Base-by-base conservation (phyloP, 2,797 vertebrate species). In the Macrochelys suwanniensis region DNA sequence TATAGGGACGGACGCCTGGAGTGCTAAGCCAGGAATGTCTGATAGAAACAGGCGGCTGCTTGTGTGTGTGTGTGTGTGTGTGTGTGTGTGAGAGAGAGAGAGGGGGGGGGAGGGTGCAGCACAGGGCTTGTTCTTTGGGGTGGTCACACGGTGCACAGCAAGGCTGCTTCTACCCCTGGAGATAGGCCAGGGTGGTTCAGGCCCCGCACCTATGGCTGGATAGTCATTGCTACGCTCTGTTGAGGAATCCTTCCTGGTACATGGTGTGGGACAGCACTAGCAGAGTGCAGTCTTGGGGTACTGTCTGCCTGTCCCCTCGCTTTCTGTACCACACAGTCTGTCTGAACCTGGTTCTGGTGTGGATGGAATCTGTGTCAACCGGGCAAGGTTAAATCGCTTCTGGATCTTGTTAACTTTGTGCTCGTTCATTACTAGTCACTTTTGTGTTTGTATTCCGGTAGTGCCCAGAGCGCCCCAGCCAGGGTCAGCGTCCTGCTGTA, bases 11-110 rank as follows among this genome's bases (percentile, higher is more conserved):
- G 33, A 37, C 3, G 54, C 21, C 17, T 4, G 59, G 53, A 1
- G 7, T 47, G 53, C 33, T 7, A 23, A 37, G 54, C 61, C 59
- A 23, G 0, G 1, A 25, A 3, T 1, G 28, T 5, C 37, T 65
- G 12, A 0, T 4, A 2, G 2, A 1, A 23, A 7, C 80, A 2
- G 42, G 76, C 51, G 11, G 26, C 28, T 54, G 80, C 74, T 31
- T 5, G 31, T 0, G 33, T 9, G 0, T 31, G 49, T 11, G 85
- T 25, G n/a, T n/a, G n/a, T n/a, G n/a, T n/a, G n/a, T n/a, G n/a
- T n/a, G n/a, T n/a, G n/a, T n/a, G n/a, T n/a, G n/a, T n/a, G 2
- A 23, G 54, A 37, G 0, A 42, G 37, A 42, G 37, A 42, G 37
- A 42, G 37, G 3, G 37, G 3, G 37, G 4, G 37, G 4, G 37